These are phyloP conservation scores for Andrena marginata DNA, from an alignment of 2,888 invertebrate species.

Conservation along the genomic window DNA sequence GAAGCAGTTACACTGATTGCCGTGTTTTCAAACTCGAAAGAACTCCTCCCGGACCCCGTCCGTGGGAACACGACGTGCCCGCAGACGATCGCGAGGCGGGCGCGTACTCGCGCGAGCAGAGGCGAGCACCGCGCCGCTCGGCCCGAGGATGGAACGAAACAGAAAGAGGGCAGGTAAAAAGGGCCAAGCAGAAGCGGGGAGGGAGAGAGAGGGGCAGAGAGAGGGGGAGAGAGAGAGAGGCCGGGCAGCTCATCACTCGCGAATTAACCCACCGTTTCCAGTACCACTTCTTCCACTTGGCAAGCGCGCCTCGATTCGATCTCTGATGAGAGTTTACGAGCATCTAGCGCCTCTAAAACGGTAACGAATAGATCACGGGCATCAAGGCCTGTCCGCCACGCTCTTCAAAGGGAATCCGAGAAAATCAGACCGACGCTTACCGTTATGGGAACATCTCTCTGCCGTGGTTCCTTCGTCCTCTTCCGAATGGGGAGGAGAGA, in stretches of 20 bases:
- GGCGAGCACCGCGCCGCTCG: conserved; percentile 52
- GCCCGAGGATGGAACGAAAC: conserved; percentile 28
- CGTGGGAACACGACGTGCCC: conserved; percentile 81
- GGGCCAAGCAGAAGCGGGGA: conserved; percentile 13
- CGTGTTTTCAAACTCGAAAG: conserved; percentile 83
- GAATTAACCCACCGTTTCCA: conserved; percentile 78
- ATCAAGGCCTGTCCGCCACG: conserved; percentile 21
- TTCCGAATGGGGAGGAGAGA: not conserved
- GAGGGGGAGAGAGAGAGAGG: conserved; percentile 36
- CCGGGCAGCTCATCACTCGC: conserved; percentile 76
- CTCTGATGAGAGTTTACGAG: conserved; percentile 78
- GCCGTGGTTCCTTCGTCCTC: not conserved
- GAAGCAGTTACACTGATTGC: conserved; percentile 84
- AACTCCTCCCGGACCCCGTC: conserved; percentile 80
- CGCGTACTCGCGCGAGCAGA: conserved; percentile 57
- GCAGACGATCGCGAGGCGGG: conserved; percentile 72
- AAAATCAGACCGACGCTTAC: conserved; percentile 53
- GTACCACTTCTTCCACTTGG: conserved; percentile 71
- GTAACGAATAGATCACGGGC: conserved; percentile 68
- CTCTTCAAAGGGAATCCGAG: conserved; percentile 41
- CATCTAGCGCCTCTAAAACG: conserved; percentile 69
- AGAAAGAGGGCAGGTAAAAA: conserved; percentile 24
- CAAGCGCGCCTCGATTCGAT: conserved; percentile 71
- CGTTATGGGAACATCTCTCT: conserved; percentile 30
- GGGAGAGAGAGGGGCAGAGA: conserved; percentile 47